phyloP scores from a whole-genome alignment of 2,888 invertebrate genomes.

The Agriopis aurantiaria region DNA sequence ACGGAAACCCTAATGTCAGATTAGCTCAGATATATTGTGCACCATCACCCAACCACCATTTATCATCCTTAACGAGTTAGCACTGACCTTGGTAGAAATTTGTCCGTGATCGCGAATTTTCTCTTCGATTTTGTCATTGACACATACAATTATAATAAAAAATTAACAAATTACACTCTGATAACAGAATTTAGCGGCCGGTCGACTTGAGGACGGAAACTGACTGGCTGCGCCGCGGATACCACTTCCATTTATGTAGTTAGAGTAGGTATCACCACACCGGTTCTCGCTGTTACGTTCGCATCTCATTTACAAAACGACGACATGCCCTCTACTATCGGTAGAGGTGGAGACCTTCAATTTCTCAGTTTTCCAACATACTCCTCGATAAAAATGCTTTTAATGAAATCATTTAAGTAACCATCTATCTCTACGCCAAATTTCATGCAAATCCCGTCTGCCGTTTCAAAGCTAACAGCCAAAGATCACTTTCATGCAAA shows the following conservation, averaged over 20 bases:
- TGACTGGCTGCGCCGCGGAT: slow-evolving; percentile 56
- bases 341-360: too few species aligned
- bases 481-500: not conserved
- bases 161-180: slow-evolving; percentile 70
- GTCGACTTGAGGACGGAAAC: slow-evolving; percentile 58
- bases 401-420: not conserved
- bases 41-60: slow-evolving; percentile 20
- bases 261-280: slow-evolving; percentile 41
- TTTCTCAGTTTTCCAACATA: not conserved
- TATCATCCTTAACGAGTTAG: slow-evolving; percentile 30
- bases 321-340: slow-evolving; percentile 3
- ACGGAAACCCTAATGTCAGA: slow-evolving; percentile 11
- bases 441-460: not conserved
- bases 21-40: slow-evolving; percentile 8
- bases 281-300: slow-evolving; percentile 51
- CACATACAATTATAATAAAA: slow-evolving; percentile 74
- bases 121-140: slow-evolving; percentile 86
- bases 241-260: slow-evolving; percentile 64
- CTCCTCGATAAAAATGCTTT: not conserved
- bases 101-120: slow-evolving; percentile 84
- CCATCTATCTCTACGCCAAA: too few species aligned
- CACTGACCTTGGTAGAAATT: slow-evolving; percentile 84
- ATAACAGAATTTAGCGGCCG: slow-evolving; percentile 68
- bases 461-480: not conserved
- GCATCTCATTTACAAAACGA: slow-evolving; percentile 18